Evolutionary conservation across 2,797 vertebrate species (phyloP), one percentile per base, ranked within the genome.

Genomic region (Dicrostonyx torquatus): DNA sequence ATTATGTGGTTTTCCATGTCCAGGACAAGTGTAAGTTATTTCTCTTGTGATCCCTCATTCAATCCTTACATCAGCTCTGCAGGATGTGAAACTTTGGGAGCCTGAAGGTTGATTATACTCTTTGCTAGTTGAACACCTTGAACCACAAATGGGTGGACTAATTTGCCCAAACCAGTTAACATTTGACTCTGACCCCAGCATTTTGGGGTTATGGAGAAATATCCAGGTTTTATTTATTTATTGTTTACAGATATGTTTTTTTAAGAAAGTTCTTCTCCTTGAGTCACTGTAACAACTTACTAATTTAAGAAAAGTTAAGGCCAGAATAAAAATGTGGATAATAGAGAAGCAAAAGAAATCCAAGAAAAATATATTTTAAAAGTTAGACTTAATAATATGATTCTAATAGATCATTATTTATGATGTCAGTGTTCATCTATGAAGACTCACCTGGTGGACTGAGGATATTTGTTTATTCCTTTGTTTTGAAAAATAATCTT

Each of bases 231-330:
- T 48, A 60, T 29, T 37, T 43, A 1, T 34, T 58, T 45, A 2
- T 9, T 58, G 68, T 82, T 89, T 78, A 70, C 55, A 29, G 2
- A 94, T 60, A 34, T 34, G 37, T 53, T 91, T 89, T 89, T 64
- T 43, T 18, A 29, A 6, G 66, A 78, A 43, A 45, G 18, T 50
- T 58, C 68, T 85, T 10, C 3, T 80, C 83, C 50, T 79, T 73
- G 0, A 75, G 8, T 89, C 15, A 45, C 34, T 48, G 8, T 84
- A 80, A 83, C 5, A 95, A n/a, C 73, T 87, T 31, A 43, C 55
- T 88, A 43, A 87, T 20, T 43, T 75, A 84, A 91, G 53, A 48
- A 91, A 62, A 64, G 34, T 55, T 70, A 94, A 86, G 22, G 31
- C 13, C 53, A 55, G 17, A 20, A 62, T 80, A 40, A 91, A 82